phyloP scores from a whole-genome alignment of 2,113 vertebrate genomes.

The Alectura lathami region DNA sequence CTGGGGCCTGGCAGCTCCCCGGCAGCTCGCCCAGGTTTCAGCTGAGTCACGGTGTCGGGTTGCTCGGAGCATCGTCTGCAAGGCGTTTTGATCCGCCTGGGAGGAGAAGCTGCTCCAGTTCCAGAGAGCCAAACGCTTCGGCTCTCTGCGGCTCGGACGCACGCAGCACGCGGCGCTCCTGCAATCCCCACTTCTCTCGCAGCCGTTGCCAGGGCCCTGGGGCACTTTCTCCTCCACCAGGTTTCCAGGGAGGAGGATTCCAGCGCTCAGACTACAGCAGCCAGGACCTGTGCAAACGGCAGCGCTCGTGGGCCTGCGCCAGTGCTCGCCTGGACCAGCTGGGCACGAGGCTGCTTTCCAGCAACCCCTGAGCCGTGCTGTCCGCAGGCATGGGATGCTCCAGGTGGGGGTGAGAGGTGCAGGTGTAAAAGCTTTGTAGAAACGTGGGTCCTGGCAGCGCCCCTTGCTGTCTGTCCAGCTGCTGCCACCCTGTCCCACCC shows the following conservation, averaged over 20 bases:
- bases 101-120: not conserved
- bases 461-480: accelerated
- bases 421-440: not conserved
- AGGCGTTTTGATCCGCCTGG: not conserved
- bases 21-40: no score
- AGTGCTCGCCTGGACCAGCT: no score
- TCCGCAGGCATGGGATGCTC: not conserved
- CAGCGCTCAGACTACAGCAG: not conserved
- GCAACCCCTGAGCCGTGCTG: accelerated
- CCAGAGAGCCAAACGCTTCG: not conserved
- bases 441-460: not conserved
- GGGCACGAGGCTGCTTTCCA: not conserved
- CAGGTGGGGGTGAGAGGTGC: accelerated
- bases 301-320: accelerated
- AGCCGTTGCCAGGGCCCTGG: not conserved
- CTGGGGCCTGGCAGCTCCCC: no score
- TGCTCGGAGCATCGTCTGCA: not conserved
- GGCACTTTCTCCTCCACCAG: not conserved
- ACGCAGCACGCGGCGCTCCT: no score
- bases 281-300: not conserved
- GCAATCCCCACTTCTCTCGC: no score
- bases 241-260: not conserved
- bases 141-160: accelerated
- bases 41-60: not conserved
- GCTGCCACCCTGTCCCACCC: accelerated